Evolutionary conservation across 2,797 vertebrate genomes (phyloP).

Genomic region (Falco biarmicus): DNA sequence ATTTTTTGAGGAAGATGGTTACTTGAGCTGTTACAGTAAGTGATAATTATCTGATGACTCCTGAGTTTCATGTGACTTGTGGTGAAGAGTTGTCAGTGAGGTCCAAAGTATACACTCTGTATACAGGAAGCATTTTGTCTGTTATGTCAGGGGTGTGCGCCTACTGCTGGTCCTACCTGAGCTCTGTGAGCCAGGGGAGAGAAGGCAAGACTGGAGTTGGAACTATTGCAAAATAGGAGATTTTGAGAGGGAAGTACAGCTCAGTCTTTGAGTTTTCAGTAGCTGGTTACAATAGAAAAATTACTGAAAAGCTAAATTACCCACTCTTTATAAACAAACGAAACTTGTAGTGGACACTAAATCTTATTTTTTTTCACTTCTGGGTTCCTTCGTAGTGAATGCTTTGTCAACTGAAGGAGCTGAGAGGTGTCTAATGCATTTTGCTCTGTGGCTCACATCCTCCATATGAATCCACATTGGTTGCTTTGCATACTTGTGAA

Average conservation of each 20-base stretch:
- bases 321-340: constrained; percentile 24
- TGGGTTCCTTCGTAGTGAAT: neutral
- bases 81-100: neutral
- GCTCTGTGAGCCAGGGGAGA: neutral
- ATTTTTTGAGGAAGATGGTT: neutral
- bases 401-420: neutral
- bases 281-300: neutral
- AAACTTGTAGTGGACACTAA: neutral
- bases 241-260: neutral
- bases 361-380: neutral
- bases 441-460: constrained; percentile 10
- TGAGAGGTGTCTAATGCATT: constrained; percentile 12
- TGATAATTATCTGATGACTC: neutral
- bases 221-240: neutral
- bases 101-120: neutral
- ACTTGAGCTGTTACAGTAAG: neutral
- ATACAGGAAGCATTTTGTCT: neutral
- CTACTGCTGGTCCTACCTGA: neutral
- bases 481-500: constrained; percentile 13
- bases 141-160: neutral
- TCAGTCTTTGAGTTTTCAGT: neutral
- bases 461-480: neutral
- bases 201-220: neutral
- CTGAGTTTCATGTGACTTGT: neutral
- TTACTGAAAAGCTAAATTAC: neutral